phyloP scores from a whole-genome alignment of 2,113 vertebrate genomes.

The Carassius carassius region DNA sequence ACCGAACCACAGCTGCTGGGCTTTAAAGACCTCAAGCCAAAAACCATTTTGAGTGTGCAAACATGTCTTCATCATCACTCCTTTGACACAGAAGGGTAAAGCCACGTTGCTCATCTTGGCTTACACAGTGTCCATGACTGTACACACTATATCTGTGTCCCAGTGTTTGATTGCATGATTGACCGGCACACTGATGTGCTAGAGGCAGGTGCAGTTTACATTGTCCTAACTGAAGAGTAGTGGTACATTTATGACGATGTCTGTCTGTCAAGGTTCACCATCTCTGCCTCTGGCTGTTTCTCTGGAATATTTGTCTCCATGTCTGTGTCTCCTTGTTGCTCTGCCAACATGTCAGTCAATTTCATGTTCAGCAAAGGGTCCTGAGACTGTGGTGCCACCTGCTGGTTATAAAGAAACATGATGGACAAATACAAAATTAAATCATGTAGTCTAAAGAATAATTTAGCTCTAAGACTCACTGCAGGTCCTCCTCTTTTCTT shows the following conservation, averaged over 20 bases:
- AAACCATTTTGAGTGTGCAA: background rate
- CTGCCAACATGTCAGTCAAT: constrained; percentile 61
- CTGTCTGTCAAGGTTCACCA: constrained; percentile 37
- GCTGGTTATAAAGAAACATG: constrained; percentile 46
- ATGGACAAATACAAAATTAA: background rate
- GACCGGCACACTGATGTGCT: background rate
- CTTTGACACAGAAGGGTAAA: background rate
- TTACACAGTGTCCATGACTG: background rate
- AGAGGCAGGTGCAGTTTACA: constrained; percentile 11
- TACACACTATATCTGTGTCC: background rate
- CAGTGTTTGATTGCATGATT: background rate
- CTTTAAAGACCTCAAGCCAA: background rate
- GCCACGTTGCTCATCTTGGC: too few relatives aligned
- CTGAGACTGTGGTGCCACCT: constrained; percentile 61
- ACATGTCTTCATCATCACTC: background rate
- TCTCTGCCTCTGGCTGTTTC: constrained; percentile 38
- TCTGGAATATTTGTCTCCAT: constrained; percentile 21
- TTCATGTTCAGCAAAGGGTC: constrained; percentile 51
- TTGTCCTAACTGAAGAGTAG: constrained; percentile 9
- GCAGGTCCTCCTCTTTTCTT: constrained; percentile 67
- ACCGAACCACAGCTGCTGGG: constrained; percentile 4
- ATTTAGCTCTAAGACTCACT: constrained; percentile 71
- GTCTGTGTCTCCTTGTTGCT: constrained; percentile 53
- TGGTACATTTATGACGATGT: background rate
- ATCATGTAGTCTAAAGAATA: background rate